phyloP scores from a whole-genome alignment of 2,113 vertebrate genomes.

The Podiceps cristatus region DNA sequence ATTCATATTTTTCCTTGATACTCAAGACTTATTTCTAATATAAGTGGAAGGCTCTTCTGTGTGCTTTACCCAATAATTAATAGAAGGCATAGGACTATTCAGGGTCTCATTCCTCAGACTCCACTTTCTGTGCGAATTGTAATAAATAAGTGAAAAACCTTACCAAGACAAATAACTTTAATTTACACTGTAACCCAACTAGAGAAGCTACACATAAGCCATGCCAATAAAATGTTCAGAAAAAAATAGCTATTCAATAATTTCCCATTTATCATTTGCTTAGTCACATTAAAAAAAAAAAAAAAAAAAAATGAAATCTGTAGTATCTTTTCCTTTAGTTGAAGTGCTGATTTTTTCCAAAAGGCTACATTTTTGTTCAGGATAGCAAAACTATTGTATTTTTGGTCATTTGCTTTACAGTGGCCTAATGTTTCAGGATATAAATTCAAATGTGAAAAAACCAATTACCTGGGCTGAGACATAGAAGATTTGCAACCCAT shows the following conservation, averaged over 20 bases:
- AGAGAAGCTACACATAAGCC: background rate
- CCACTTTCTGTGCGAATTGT: background rate
- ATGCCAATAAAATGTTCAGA: background rate
- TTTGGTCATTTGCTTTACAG: background rate
- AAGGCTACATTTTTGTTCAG: background rate
- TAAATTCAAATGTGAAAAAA: background rate
- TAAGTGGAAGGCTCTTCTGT: constrained; percentile 14
- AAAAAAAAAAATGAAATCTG: background rate
- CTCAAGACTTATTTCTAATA: background rate
- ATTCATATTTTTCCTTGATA: constrained; percentile 53
- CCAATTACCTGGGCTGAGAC: background rate
- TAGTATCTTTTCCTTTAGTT: background rate
- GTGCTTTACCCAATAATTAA: constrained; percentile 35
- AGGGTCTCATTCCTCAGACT: background rate
- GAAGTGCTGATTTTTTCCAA: background rate
- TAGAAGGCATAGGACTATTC: background rate
- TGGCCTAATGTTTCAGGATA: background rate
- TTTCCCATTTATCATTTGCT: background rate
- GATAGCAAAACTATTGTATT: background rate
- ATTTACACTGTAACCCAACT: background rate
- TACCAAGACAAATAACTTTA: background rate
- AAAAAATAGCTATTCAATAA: background rate
- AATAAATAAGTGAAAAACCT: background rate
- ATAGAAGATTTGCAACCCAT: background rate
- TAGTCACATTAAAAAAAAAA: background rate